Evolutionary conservation across 2,888 invertebrate species (phyloP), one percentile per base, ranked within the genome.

Genomic region (Podotricha telesiphe): DNA sequence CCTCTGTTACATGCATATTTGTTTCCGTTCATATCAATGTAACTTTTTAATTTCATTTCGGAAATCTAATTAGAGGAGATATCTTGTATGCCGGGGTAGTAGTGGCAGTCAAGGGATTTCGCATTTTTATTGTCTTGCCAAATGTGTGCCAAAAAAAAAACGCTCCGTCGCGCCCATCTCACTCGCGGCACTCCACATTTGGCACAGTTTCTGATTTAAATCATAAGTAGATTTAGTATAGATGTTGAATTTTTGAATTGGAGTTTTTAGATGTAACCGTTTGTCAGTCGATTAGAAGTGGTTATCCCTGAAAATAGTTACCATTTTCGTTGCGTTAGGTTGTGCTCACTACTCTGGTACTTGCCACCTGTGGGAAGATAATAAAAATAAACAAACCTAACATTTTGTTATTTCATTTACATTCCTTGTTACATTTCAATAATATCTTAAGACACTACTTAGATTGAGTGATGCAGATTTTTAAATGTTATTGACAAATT

Each of bases 281-380:
- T 69, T 65, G 63, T 51, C 48, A 19, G 58, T 63, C 55, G 56
- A 71, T 74, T 83, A 86, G 84, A 84, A 83, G 86, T 89, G 86
- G 80, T 84, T 85, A 85, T 91, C 92, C 92, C 92, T 91, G 89
- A 87, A 84, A 89, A 90, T 91, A 93, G 92, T 93, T 93, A 93
- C 92, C 92, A 93, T 90, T 89, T 88, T 88, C 85, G 85, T 88
- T 83, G 79, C 80, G 83, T 90, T 91, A 91, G 86, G 84, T 86
- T 87, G 82, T 88, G 86, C 90, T 91, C 86, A 83, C 91, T 92
- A 87, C 92, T 90, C 90, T 91, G 91, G 91, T 86, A 82, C 87
- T 91, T 89, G 90, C 88, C 89, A 90, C 84, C 84, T 85, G 82
- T 88, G 90, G 87, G 85, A 91, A 90, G 87, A 87, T 85, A 91